Percentiles rank a stretch among this genome's conserved stretches.
Conservation (phyloP, 2,797 vertebrate genomes). For the Hozukius guyotensis region DNA sequence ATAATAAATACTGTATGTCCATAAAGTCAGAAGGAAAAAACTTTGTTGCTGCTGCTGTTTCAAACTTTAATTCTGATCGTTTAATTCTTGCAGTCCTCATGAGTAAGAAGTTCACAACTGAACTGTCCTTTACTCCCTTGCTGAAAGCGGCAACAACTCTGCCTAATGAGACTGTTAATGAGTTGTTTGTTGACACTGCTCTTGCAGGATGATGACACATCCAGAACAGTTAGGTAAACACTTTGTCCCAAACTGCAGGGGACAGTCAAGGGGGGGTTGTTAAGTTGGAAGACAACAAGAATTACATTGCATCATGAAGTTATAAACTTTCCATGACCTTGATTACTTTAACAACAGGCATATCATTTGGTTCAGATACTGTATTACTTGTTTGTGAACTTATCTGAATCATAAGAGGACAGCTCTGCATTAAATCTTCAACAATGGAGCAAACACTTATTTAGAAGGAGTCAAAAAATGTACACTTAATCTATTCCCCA, state of each 20-base stretch:
- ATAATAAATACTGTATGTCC: background rate
- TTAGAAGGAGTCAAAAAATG: background rate
- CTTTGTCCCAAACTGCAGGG: constrained; percentile 10
- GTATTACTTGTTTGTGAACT: background rate
- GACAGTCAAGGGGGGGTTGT: background rate
- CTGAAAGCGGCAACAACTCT: constrained; percentile 1
- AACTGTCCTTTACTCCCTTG: constrained; percentile 36
- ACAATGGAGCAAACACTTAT: background rate
- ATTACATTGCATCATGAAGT: background rate
- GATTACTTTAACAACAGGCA: background rate
- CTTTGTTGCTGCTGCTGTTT: background rate
- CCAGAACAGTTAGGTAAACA: constrained; percentile 38
- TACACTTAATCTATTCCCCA: background rate
- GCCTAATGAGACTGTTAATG: constrained; percentile 65
- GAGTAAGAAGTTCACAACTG: constrained; percentile 3
- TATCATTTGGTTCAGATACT: background rate
- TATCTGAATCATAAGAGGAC: background rate
- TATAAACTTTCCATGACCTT: constrained; percentile 4
- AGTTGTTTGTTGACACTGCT: constrained; percentile 56
- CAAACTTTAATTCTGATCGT: background rate
- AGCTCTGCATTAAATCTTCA: background rate
- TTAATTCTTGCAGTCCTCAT: background rate
- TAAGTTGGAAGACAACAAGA: background rate
- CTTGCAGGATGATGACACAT: constrained; percentile 52
- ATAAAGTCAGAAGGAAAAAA: background rate